Evolutionary conservation across 1,140 invertebrate species (phyloP).

Genomic region (Drosophila subpulchrella): DNA sequence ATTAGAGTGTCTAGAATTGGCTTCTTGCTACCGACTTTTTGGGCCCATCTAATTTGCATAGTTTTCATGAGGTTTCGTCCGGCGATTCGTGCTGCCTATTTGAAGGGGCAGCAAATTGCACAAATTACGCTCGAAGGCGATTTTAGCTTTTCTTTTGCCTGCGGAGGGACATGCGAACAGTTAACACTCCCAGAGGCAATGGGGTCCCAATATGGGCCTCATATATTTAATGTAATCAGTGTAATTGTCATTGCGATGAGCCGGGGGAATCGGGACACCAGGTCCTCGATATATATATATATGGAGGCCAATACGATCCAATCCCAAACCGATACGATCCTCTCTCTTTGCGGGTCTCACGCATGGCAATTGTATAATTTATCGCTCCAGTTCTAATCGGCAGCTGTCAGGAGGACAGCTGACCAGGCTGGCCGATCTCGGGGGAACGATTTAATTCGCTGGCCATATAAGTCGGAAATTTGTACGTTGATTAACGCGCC

Average conservation of each 20-base stretch:
- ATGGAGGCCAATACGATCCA: slow-evolving; percentile 13
- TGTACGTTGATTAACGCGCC: slow-evolving; percentile 82
- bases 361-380: slow-evolving; percentile 82
- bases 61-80: slow-evolving; percentile 37
- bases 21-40: background rate
- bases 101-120: slow-evolving; percentile 65
- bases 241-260: slow-evolving; percentile 72
- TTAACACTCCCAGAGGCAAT: slow-evolving; percentile 60
- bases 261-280: slow-evolving; percentile 40
- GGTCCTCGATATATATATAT: slow-evolving; percentile 24
- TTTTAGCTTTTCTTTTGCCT: slow-evolving; percentile 7
- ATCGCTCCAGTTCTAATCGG: slow-evolving; percentile 81
- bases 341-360: slow-evolving; percentile 62
- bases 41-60: slow-evolving; percentile 63
- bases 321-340: slow-evolving; percentile 15
- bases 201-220: slow-evolving; percentile 69
- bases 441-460: slow-evolving; percentile 82
- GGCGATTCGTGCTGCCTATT: slow-evolving; percentile 43
- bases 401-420: slow-evolving; percentile 64
- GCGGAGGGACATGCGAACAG: slow-evolving; percentile 30
- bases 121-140: slow-evolving; percentile 50
- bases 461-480: slow-evolving; percentile 80
- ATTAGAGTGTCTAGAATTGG: background rate
- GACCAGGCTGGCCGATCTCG: slow-evolving; percentile 57
- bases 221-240: slow-evolving; percentile 81